Conservation (phyloP, 2,797 vertebrate species). For the Botia kubotai region DNA sequence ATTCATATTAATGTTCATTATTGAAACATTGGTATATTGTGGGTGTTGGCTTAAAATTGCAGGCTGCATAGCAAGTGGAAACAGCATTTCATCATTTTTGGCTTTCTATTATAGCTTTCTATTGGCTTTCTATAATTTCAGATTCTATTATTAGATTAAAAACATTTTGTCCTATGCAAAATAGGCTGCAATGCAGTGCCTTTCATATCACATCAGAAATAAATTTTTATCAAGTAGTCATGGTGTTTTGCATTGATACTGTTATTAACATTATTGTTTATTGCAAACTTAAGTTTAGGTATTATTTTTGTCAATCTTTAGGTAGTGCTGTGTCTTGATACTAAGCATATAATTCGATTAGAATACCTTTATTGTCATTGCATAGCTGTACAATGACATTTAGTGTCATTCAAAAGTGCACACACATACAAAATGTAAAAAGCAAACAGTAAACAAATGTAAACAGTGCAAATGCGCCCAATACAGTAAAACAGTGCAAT, state of each 20-base stretch:
- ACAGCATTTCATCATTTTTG: not conserved
- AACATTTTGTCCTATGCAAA: constrained; percentile 10
- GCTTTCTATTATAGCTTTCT: too few relatives aligned
- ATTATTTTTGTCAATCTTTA: too few relatives aligned
- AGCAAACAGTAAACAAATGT: too few relatives aligned
- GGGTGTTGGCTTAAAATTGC: not conserved
- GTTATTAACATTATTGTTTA: not conserved
- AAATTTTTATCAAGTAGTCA: not conserved
- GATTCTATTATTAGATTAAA: not conserved
- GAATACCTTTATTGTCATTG: too few relatives aligned
- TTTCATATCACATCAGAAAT: constrained; percentile 26
- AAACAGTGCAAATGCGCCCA: too few relatives aligned
- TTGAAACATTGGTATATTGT: not conserved
- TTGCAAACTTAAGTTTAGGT: too few relatives aligned
- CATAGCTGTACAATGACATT: too few relatives aligned
- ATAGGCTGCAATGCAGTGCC: constrained; percentile 19
- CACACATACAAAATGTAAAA: too few relatives aligned
- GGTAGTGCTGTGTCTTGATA: too few relatives aligned
- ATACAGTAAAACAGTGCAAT: too few relatives aligned
- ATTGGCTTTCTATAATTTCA: not conserved
- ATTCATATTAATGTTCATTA: not conserved
- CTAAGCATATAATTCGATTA: too few relatives aligned
- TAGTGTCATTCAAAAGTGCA: too few relatives aligned
- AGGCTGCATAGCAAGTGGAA: not conserved
- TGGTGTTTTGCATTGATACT: not conserved